phyloP scores from a whole-genome alignment of 2,113 vertebrate genomes.

The Sardina pilchardus region DNA sequence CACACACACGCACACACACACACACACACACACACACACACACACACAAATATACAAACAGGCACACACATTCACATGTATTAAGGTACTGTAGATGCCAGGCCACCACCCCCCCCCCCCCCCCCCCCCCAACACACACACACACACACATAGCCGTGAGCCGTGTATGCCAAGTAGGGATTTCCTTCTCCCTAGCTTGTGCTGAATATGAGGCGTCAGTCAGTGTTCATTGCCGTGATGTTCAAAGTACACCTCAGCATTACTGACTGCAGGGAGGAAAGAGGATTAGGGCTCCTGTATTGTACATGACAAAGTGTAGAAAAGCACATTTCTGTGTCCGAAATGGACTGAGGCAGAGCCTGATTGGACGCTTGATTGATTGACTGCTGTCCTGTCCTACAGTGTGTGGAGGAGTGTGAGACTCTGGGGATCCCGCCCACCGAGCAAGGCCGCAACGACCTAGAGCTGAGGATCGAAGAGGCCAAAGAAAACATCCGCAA shows the following conservation, averaged over 20 bases:
- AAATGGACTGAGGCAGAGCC: too few species aligned
- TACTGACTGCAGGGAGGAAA: background rate
- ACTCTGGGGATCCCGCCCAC: constrained; percentile 81
- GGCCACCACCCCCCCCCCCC: too few species aligned
- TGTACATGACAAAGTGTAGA: too few species aligned
- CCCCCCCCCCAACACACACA: background rate
- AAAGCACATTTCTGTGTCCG: too few species aligned
- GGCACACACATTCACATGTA: background rate
- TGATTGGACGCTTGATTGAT: constrained; percentile 7
- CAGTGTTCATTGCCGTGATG: too few species aligned
- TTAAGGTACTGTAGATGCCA: background rate
- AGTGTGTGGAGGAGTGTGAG: constrained; percentile 91
- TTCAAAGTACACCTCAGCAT: background rate
- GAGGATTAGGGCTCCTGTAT: background rate
- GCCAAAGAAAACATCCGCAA: constrained; percentile 93
- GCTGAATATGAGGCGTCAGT: too few species aligned
- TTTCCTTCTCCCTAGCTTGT: too few species aligned
- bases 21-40: background rate
- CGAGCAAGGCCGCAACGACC: constrained; percentile 85
- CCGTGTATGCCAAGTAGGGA: too few species aligned
- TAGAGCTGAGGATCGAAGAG: constrained; percentile 94
- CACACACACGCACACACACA: constrained; percentile 22
- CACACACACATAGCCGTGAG: background rate
- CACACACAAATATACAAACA: background rate
- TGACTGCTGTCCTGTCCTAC: constrained; percentile 19